These are phyloP conservation scores for Podotricha telesiphe DNA, from an alignment of 2,888 invertebrate species.

Conservation along the genomic window DNA sequence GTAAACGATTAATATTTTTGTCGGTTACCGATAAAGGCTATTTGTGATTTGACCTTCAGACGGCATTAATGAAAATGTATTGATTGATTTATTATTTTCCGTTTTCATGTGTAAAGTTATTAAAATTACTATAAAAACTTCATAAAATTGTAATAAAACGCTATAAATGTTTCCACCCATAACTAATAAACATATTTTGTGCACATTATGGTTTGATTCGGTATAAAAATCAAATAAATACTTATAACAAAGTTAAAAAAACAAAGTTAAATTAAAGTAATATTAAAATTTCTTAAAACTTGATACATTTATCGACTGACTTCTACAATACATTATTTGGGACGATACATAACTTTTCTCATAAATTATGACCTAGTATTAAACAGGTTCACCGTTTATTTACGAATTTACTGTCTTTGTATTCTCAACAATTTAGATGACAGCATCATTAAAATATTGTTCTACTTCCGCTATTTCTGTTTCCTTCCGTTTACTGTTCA, in stretches of 20 bases:
- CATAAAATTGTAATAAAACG: constrained; percentile 12
- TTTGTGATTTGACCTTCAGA: constrained; percentile 50
- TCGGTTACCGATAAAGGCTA: constrained; percentile 43
- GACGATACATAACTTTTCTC: background rate
- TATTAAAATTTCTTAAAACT: too few relatives aligned
- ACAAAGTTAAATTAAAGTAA: too few relatives aligned
- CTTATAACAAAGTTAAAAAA: too few relatives aligned
- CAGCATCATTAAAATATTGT: background rate
- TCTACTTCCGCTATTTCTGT: background rate
- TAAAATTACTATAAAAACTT: constrained; percentile 26
- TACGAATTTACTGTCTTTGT: constrained; percentile 2
- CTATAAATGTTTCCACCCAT: background rate
- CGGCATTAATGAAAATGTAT: constrained; percentile 53
- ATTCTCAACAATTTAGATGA: constrained; percentile 7
- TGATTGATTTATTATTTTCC: constrained; percentile 55
- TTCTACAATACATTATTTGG: background rate
- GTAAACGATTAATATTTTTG: constrained; percentile 37
- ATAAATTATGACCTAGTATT: background rate
- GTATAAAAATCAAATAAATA: too few relatives aligned
- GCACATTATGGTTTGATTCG: too few relatives aligned
- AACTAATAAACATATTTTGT: too few relatives aligned
- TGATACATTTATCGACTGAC: too few relatives aligned
- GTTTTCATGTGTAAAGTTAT: constrained; percentile 22
- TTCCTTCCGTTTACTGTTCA: background rate
- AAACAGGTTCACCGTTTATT: background rate